phyloP scores from a whole-genome alignment of 2,888 invertebrate species.

The Coelinius sp. region DNA sequence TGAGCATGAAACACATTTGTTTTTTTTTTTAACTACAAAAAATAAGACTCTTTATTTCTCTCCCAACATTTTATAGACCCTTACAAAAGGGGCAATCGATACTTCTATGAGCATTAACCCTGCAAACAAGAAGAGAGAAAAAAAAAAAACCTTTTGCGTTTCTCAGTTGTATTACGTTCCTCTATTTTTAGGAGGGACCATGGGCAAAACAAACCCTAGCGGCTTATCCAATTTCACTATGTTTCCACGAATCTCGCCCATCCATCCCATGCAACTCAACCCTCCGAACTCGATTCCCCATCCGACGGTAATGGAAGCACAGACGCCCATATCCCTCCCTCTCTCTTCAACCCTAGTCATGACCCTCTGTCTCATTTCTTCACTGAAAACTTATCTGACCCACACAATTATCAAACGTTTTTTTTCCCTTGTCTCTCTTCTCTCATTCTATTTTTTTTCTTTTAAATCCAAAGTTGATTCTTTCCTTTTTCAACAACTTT shows the following conservation, averaged over 20 bases:
- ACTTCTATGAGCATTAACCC: slow-evolving; percentile 11
- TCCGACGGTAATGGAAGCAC: slow-evolving; percentile 53
- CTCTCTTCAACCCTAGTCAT: background rate
- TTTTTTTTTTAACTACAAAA: background rate
- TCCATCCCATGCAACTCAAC: slow-evolving; percentile 48
- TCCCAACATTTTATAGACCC: slow-evolving; percentile 3
- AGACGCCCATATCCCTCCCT: slow-evolving; percentile 49
- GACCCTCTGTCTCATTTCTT: slow-evolving; percentile 1
- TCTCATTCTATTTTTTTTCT: slow-evolving; percentile 32
- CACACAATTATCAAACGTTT: slow-evolving; percentile 19
- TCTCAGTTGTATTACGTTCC: slow-evolving; percentile 16
- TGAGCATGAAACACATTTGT: background rate
- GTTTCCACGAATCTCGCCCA: slow-evolving; percentile 62
- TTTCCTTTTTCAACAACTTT: slow-evolving; percentile 33
- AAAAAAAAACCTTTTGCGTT: slow-evolving; percentile 11
- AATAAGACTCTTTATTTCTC: background rate
- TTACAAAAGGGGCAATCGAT: slow-evolving; percentile 21
- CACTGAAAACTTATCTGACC: slow-evolving; percentile 13
- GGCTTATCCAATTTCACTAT: slow-evolving; percentile 61
- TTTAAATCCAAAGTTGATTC: background rate
- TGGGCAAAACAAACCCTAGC: slow-evolving; percentile 57
- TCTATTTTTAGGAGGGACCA: slow-evolving; percentile 42
- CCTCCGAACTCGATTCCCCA: slow-evolving; percentile 40
- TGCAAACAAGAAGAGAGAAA: background rate
- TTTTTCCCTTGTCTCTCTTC: slow-evolving; percentile 19